Percentiles rank a stretch among this genome's conserved stretches.
These are phyloP conservation scores for Vombatus ursinus DNA, from an alignment of 2,113 vertebrate species.

Conservation along the genomic window DNA sequence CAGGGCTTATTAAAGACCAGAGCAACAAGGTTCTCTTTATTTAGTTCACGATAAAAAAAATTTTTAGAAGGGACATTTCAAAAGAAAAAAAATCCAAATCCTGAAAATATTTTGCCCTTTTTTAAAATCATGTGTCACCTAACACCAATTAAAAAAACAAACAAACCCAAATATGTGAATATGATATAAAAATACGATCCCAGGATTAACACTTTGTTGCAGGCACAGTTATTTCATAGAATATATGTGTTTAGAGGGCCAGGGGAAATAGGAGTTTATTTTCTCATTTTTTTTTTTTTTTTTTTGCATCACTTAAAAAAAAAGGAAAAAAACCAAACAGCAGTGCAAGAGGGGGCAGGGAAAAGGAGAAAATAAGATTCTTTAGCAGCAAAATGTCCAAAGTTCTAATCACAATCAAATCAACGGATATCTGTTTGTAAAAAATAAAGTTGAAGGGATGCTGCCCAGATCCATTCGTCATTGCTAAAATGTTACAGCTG, in stretches of 20 bases:
- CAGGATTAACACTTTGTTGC: conserved; percentile 83
- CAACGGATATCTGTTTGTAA: conserved; percentile 81
- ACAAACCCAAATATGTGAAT: conserved; percentile 79
- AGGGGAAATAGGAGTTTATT: conserved; percentile 72
- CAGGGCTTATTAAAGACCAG: conserved; percentile 71
- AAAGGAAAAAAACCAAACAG: conserved; percentile 73
- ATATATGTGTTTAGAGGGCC: conserved; percentile 78
- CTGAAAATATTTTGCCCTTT: conserved; percentile 77
- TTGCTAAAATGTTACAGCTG: conserved; percentile 76
- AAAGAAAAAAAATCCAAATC: conserved; percentile 76
- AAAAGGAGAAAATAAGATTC: conserved; percentile 64
- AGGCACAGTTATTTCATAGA: conserved; percentile 87
- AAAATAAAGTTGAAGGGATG: conserved; percentile 77
- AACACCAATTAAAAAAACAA: conserved; percentile 87
- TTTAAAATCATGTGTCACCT: conserved; percentile 76
- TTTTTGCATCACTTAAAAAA: conserved; percentile 78
- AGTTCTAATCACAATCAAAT: conserved; percentile 87
- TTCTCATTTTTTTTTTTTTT: conserved; percentile 52
- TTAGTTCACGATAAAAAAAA: conserved; percentile 70
- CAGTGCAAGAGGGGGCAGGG: conserved; percentile 81
- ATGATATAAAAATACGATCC: conserved; percentile 88
- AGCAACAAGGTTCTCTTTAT: conserved; percentile 68
- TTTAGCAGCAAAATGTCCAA: conserved; percentile 89
- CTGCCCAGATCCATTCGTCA: conserved; percentile 81
- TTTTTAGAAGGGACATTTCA: conserved; percentile 69